Base-by-base conservation (phyloP, 2,888 invertebrate genomes). In the Ophion costatus region DNA sequence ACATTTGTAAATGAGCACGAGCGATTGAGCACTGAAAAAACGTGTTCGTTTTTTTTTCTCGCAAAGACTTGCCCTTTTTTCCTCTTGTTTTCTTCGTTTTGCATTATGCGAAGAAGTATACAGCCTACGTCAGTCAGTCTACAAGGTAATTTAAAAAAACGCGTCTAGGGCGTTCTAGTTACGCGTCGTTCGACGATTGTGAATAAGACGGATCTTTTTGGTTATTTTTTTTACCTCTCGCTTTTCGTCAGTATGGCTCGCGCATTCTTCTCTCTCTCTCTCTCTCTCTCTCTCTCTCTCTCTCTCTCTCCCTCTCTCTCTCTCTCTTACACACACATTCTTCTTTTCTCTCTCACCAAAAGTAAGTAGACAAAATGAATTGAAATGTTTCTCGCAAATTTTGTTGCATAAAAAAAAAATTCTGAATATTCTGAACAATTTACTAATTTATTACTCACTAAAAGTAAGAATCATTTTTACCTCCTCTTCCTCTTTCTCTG, bases 41-140 rank as follows among this genome's bases (percentile, higher is more conserved):
- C 51, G 51, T 17, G 51, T 42, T 80, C 9, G 38, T 59, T 63
- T 63, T 45, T 63, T 45, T 66, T 80, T 24, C 57, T 80, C 33
- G 61, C 56, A 24, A 67, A 69, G 38, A 20, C 59, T 70, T 79
- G 56, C 33, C 14, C 9, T 4, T 56, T 70, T 61, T 73, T 63
- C 11, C 77, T 71, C n/a, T 20, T 42, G 22, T 77, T 42, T 1
- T 10, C 17, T 42, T 73, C 22, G 71, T 38, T 38, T 38, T 57
- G 10, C 63, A 29, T 74, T 69, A 73, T 56, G 51, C 66, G 66
- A 82, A 82, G 82, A 85, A 85, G 84, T 82, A 79, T 83, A 75
- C 64, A 85, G 79, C 75, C 79, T 82, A 85, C 75, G 76, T 85
- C 84, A 82, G 79, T 85, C 84, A 82, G 84, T 75, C 79, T 85